Percentiles rank a stretch among this genome's conserved stretches.
Conservation (phyloP, 2,113 vertebrate genomes). For the Campylomormyrus tamandua region DNA sequence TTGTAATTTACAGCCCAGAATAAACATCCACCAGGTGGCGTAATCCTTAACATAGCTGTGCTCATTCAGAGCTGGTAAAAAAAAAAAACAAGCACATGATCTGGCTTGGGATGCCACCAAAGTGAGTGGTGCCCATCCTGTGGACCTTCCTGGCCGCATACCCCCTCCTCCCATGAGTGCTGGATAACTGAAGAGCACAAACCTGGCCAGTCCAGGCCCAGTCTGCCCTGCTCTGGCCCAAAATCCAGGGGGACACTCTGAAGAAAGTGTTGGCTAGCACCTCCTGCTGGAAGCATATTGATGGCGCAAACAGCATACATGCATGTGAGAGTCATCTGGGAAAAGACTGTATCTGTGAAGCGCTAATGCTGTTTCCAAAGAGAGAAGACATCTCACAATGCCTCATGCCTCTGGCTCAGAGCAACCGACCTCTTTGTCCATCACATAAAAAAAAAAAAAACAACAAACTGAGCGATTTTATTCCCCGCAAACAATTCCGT, state of each 20-base stretch:
- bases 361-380: slow-evolving; percentile 35
- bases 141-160: background rate
- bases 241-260: background rate
- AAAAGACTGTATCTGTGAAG: slow-evolving; percentile 68
- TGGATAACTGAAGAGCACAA: background rate
- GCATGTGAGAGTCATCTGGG: background rate
- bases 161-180: background rate
- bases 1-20: slow-evolving; percentile 20
- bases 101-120: background rate
- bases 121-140: background rate
- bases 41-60: slow-evolving; percentile 10
- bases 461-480: slow-evolving; percentile 12
- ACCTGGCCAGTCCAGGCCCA: background rate
- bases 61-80: background rate
- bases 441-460: slow-evolving; percentile 21
- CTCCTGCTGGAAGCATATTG: background rate
- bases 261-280: background rate
- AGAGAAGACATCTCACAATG: background rate
- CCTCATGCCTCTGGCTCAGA: slow-evolving; percentile 45
- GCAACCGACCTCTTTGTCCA: slow-evolving; percentile 34
- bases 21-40: slow-evolving; percentile 22
- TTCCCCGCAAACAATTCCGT: slow-evolving; percentile 6
- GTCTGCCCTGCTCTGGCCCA: background rate
- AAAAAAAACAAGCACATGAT: background rate
- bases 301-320: background rate